These are phyloP conservation scores for Scolopax rusticola DNA, from an alignment of 2,797 vertebrate species.

Conservation along the genomic window DNA sequence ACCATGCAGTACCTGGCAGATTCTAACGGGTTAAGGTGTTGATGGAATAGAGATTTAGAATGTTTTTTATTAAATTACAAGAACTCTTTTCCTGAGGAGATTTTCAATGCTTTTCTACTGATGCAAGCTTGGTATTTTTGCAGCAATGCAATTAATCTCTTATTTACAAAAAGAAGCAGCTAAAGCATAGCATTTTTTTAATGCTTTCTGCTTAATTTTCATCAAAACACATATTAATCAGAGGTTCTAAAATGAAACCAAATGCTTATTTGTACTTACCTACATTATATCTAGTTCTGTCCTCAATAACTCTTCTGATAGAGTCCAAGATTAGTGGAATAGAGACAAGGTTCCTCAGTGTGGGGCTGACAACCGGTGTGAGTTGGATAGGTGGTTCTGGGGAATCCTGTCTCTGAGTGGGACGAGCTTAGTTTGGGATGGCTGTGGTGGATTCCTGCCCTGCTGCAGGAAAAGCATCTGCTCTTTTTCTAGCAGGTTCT, in stretches of 20 bases:
- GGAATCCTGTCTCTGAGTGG: background rate
- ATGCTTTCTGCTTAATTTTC: background rate
- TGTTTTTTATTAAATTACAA: background rate
- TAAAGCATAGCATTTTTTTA: accelerated
- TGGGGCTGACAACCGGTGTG: background rate
- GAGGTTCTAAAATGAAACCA: background rate
- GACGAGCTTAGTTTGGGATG: background rate
- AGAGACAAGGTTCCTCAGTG: background rate
- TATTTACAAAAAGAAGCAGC: background rate
- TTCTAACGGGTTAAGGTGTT: background rate
- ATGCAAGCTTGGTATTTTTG: background rate
- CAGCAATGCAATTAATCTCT: background rate
- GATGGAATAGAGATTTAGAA: background rate
- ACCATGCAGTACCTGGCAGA: accelerated
- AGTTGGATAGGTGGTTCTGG: accelerated
- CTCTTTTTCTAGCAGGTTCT: background rate
- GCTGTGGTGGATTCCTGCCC: background rate
- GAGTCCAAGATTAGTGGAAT: background rate
- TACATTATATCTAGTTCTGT: background rate
- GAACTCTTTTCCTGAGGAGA: background rate
- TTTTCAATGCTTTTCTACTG: background rate
- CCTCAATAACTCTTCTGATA: background rate
- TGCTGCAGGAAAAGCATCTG: background rate
- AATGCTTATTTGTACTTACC: background rate
- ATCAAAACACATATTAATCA: background rate